These are phyloP conservation scores for Circaetus gallicus DNA, from an alignment of 2,113 vertebrate species.

Conservation along the genomic window DNA sequence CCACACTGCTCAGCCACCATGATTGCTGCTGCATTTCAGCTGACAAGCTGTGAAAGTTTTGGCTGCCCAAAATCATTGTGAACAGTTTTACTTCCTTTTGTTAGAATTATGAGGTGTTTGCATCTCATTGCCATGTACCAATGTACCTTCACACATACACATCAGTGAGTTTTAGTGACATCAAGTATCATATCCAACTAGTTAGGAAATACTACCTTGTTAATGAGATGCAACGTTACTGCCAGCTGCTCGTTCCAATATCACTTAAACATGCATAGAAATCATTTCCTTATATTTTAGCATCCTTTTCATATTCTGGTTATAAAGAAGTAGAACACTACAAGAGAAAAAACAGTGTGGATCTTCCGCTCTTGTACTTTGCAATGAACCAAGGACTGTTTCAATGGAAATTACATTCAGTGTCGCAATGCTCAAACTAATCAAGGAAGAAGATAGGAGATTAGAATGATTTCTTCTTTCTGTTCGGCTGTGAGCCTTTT, in stretches of 20 bases:
- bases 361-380: not conserved
- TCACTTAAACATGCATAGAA: not conserved
- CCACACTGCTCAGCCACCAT: not conserved
- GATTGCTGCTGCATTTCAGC: not conserved
- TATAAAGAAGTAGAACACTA: not conserved
- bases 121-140: not conserved
- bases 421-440: not conserved
- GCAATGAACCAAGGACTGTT: not conserved
- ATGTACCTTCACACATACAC: not conserved
- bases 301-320: not conserved
- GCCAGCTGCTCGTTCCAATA: not conserved
- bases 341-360: not conserved
- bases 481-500: not conserved
- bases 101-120: not conserved
- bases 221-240: not conserved
- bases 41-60: slow-evolving; percentile 25
- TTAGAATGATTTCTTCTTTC: not conserved
- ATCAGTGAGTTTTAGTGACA: not conserved
- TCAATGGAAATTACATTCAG: not conserved
- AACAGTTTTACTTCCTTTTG: not conserved
- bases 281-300: not conserved
- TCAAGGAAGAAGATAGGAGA: not conserved
- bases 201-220: not conserved
- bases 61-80: not conserved
- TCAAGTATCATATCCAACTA: not conserved